Conservation (phyloP, 2,888 invertebrate genomes). For the Trissolcus brochymenae region DNA sequence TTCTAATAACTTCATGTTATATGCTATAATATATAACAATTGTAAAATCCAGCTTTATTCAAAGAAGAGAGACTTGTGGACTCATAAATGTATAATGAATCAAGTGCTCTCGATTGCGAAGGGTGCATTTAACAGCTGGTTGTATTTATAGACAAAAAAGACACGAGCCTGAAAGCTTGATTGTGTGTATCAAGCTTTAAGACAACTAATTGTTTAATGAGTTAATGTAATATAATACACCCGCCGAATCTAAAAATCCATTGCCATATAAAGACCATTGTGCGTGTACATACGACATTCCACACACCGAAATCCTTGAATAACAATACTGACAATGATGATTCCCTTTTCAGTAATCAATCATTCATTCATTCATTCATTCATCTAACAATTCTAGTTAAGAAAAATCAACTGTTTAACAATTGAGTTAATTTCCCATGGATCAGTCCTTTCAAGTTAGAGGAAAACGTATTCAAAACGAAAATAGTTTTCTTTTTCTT, state of each 20-base stretch:
- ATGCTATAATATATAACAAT: no score
- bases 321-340: neutral
- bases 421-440: no score
- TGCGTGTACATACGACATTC: conserved; percentile 58
- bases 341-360: conserved; percentile 25
- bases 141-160: conserved; percentile 51
- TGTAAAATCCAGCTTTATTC: no score
- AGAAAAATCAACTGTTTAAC: no score
- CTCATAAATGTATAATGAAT: conserved; percentile 37
- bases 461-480: no score
- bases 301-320: conserved; percentile 8
- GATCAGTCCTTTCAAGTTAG: no score
- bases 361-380: conserved; percentile 22
- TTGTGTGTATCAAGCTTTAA: conserved; percentile 31
- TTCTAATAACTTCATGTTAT: no score
- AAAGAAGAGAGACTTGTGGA: conserved; percentile 6
- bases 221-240: conserved; percentile 71
- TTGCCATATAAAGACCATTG: conserved; percentile 64
- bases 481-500: no score
- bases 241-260: conserved; percentile 67
- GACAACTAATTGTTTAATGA: conserved; percentile 69
- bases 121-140: conserved; percentile 65
- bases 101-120: conserved; percentile 58
- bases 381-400: no score
- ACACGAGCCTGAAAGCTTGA: conserved; percentile 29